Evolutionary conservation across 2,113 vertebrate species (phyloP), one percentile per base, ranked within the genome.

Genomic region (Brachypteracias leptosomus): DNA sequence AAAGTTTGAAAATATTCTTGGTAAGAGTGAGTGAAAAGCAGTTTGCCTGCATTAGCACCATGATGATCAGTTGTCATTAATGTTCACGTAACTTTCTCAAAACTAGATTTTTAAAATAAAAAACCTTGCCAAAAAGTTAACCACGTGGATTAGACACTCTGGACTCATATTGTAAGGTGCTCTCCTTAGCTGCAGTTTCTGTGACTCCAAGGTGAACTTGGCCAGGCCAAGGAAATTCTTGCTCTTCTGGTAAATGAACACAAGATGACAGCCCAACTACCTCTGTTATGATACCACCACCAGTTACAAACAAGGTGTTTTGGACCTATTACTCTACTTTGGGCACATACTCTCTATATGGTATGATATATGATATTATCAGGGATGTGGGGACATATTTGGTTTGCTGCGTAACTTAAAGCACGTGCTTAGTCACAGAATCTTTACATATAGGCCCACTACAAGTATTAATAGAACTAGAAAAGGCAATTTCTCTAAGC

Each of bases 1-100:
- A 76, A 95, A 97, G 59, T 93, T 89, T 92, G 65, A 54, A 93
- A 95, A 83, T 66, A 93, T 54, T 81, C 61, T 47, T 71, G 31
- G 46, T 35, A 55, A 88, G 57, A 77, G 54, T 11, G 29, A 78
- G 21, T 24, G n/a, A 78, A 88, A 93, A 83, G 86, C 8, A 2
- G 47, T 61, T 82, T 58, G 55, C 21, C 17, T 77, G 15, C 22
- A 72, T 36, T n/a, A 59, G 21, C 40, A 33, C 54, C 16, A 26
- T 24, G 46, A 63, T 1, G 1, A 73, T 29, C 54, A 42, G 44
- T 25, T 80, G 20, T 11, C 55, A 25, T 29, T 47, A 38, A 59
- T 13, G 16, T 33, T 78, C 26, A 17, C 4, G 11, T 15, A 36
- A 31, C 40, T 68, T 52, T 55, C 67, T 49, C 58, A 78, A 88